Evolutionary conservation across 2,113 vertebrate genomes (phyloP).

Genomic region (Sialia sialis): DNA sequence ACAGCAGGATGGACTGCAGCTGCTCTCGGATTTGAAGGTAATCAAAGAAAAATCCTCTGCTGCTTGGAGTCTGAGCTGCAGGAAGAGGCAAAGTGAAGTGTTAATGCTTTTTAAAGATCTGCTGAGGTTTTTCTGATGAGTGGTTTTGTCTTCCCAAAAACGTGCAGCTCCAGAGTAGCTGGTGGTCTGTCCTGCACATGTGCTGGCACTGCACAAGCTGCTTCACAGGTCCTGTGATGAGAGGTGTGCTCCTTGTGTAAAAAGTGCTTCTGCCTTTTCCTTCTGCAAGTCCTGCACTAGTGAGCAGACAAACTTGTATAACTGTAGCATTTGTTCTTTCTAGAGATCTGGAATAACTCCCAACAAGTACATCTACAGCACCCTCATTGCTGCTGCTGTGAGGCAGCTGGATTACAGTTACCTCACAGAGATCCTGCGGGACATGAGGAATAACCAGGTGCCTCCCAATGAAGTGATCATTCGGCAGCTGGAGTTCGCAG

Average conservation of each 20-base stretch:
- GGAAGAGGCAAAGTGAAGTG: background rate
- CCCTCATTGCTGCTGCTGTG: conserved; percentile 82
- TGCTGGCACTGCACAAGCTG: background rate
- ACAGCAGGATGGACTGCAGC: conserved; percentile 79
- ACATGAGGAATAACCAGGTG: conserved; percentile 79
- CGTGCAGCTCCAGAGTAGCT: background rate
- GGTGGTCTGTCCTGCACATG: background rate
- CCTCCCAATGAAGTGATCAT: conserved; percentile 89
- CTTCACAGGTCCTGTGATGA: rapidly evolving
- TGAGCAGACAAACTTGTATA: background rate
- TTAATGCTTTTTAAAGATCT: background rate
- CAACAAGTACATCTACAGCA: conserved; percentile 85
- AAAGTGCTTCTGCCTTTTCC: background rate
- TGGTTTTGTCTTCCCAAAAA: background rate
- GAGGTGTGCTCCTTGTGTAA: background rate
- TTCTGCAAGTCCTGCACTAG: background rate
- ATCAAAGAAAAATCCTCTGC: background rate
- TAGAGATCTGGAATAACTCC: conserved; percentile 83
- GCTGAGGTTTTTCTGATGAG: background rate
- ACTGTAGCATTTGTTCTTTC: background rate
- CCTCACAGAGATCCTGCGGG: conserved; percentile 81
- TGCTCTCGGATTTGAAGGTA: conserved; percentile 90
- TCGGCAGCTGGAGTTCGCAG: conserved; percentile 88
- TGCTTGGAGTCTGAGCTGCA: background rate
- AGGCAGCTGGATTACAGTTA: conserved; percentile 85